Evolutionary conservation across 2,797 vertebrate genomes (phyloP).

Genomic region (Furcifer pardalis): DNA sequence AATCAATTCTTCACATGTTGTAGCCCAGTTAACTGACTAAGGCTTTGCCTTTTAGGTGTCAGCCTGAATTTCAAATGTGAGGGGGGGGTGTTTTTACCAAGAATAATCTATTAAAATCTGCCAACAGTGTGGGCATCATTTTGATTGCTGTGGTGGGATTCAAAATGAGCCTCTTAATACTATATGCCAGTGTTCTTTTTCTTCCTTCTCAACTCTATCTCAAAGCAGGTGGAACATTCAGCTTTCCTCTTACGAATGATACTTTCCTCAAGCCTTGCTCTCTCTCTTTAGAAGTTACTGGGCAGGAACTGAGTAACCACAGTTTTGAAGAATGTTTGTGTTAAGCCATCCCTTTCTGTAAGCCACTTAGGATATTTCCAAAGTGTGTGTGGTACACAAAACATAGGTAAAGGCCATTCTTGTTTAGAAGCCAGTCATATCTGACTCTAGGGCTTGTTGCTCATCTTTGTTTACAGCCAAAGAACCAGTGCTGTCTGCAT

Average conservation of each 20-base stretch:
- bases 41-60: slow-evolving; percentile 85
- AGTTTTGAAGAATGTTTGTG: slow-evolving; percentile 71
- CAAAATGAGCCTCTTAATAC: slow-evolving; percentile 77
- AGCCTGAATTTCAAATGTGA: slow-evolving; percentile 77
- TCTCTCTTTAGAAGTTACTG: slow-evolving; percentile 65
- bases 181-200: slow-evolving; percentile 69
- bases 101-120: slow-evolving; percentile 89
- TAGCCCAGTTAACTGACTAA: slow-evolving; percentile 80
- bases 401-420: too few relatives aligned
- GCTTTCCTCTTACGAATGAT: slow-evolving; percentile 75
- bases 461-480: too few relatives aligned
- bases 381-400: slow-evolving; percentile 15
- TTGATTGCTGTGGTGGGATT: slow-evolving; percentile 79
- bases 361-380: slow-evolving; percentile 55
- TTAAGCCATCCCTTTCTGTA: slow-evolving; percentile 60
- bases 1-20: slow-evolving; percentile 91
- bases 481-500: too few relatives aligned
- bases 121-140: slow-evolving; percentile 76
- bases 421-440: too few relatives aligned
- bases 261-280: slow-evolving; percentile 68
- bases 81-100: slow-evolving; percentile 70
- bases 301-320: slow-evolving; percentile 70
- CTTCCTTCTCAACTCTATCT: slow-evolving; percentile 50
- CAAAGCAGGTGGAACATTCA: slow-evolving; percentile 52
- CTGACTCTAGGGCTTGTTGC: too few relatives aligned